Percentiles rank a stretch among this genome's conserved stretches.
These are phyloP conservation scores for Masticophis lateralis DNA, from an alignment of 2,797 vertebrate genomes.

Conservation along the genomic window DNA sequence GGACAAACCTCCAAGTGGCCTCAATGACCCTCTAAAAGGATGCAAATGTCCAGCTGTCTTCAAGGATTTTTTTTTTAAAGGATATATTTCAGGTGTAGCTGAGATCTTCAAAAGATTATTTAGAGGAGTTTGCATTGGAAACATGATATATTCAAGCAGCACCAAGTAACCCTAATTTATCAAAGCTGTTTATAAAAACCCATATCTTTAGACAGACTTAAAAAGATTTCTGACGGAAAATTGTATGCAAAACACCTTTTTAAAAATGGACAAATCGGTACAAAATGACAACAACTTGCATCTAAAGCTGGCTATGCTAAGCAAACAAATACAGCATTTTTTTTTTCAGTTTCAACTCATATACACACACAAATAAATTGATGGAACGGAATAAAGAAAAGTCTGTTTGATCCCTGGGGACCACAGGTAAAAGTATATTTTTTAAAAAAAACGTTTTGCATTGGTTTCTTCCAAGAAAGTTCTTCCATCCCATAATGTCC, in stretches of 20 bases:
- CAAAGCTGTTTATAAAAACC: neutral
- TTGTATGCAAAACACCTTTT: neutral
- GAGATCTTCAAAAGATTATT: neutral
- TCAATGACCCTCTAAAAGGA: too few relatives aligned
- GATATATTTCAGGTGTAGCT: neutral
- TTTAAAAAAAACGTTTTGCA: neutral
- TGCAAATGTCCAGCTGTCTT: too few relatives aligned
- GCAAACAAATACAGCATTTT: neutral
- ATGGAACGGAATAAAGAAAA: neutral
- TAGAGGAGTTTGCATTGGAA: neutral
- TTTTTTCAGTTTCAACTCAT: neutral
- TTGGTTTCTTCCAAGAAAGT: neutral
- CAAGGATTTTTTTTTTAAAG: neutral
- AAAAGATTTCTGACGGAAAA: neutral
- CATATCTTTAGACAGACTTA: neutral
- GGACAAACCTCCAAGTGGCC: too few relatives aligned
- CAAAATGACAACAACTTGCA: neutral
- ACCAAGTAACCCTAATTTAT: neutral
- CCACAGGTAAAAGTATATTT: neutral
- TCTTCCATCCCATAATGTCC: neutral
- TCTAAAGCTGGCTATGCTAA: neutral
- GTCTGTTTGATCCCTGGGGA: neutral
- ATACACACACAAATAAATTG: neutral
- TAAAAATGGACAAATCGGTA: neutral
- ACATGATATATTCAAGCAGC: neutral